These are phyloP conservation scores for Heteropelma amictum DNA, from an alignment of 2,888 invertebrate species.

Conservation along the genomic window DNA sequence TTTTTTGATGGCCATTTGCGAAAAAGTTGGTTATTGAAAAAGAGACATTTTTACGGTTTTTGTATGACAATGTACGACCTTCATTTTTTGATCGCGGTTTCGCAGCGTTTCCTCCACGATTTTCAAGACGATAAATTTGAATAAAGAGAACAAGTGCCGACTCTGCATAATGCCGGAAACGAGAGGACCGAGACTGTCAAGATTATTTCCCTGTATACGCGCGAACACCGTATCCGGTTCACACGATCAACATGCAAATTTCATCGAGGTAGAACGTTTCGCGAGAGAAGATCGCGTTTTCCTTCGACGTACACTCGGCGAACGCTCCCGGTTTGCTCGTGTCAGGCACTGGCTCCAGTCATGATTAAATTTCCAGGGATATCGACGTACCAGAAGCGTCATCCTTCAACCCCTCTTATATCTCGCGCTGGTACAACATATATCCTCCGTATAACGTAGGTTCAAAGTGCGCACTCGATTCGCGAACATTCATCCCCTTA, in stretches of 20 bases:
- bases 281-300: conserved; percentile 33
- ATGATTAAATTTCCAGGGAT: conserved; percentile 73
- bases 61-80: neutral
- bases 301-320: conserved; percentile 9
- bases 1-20: no score
- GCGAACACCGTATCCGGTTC: no score
- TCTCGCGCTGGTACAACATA: neutral
- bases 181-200: no score
- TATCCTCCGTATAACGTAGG: neutral
- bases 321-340: conserved; percentile 31
- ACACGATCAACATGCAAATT: conserved; percentile 72
- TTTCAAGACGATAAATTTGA: no score
- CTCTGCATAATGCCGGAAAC: no score
- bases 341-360: conserved; percentile 62
- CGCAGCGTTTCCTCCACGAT: no score
- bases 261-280: conserved; percentile 66
- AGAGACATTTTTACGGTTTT: neutral
- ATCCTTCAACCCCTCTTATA: conserved; percentile 45
- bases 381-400: conserved; percentile 71
- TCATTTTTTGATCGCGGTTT: no score
- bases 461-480: neutral
- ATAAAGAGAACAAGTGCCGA: no score
- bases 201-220: no score
- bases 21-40: no score
- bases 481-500: conserved; percentile 1